Percentiles rank a stretch among this genome's conserved stretches.
These are phyloP conservation scores for Conus betulinus DNA, from an alignment of 1,140 invertebrate species.

Conservation along the genomic window DNA sequence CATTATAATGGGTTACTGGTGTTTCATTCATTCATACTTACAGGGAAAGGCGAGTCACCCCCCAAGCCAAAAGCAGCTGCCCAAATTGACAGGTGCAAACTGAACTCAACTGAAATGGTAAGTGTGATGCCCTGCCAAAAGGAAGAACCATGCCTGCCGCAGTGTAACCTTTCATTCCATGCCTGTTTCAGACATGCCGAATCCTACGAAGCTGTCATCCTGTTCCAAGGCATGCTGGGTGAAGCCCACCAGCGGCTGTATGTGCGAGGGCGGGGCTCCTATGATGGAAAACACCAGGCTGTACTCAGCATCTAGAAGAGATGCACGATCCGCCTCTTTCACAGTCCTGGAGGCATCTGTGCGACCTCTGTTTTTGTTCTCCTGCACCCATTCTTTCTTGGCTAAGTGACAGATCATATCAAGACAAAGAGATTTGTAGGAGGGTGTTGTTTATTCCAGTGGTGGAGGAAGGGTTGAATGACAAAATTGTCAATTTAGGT, in stretches of 20 bases:
- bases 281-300: constrained; percentile 71
- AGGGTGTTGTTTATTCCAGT: too few species aligned
- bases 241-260: constrained; percentile 60
- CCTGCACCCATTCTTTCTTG: background rate
- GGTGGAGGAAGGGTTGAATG: too few species aligned
- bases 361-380: background rate
- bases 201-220: constrained; percentile 63
- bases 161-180: constrained; percentile 8
- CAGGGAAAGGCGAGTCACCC: too few species aligned
- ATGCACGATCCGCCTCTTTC: background rate
- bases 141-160: background rate
- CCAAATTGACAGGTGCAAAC: background rate
- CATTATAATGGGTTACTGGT: too few species aligned
- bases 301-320: constrained; percentile 63
- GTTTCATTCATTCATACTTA: too few species aligned
- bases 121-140: background rate
- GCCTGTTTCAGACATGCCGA: constrained; percentile 69
- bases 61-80: background rate
- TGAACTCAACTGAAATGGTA: background rate
- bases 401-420: background rate
- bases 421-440: background rate
- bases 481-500: too few species aligned
- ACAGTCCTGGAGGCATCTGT: background rate
- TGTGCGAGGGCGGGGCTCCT: constrained; percentile 68
- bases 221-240: constrained; percentile 68